A percentile compares a stretch with the other conserved stretches of the same genome.
Conservation (phyloP, 2,888 invertebrate genomes). For the Thymelicus lineola region DNA sequence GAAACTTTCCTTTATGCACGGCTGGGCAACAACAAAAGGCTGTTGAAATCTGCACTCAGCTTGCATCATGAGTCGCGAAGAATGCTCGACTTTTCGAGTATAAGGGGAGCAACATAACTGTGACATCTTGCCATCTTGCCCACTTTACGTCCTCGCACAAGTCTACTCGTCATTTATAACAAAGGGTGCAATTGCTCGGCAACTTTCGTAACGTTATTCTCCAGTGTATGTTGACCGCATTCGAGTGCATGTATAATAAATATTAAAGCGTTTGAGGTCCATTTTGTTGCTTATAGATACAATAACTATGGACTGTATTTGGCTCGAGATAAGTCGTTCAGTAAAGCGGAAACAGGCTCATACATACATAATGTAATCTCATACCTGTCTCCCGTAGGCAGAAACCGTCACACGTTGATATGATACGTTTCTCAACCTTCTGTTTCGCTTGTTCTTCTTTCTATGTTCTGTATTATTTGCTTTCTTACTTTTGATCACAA, state of each 20-base stretch:
- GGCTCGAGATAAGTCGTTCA: too few species aligned
- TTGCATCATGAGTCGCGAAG: constrained; percentile 63
- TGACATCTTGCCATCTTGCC: constrained; percentile 75
- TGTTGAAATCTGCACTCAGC: constrained; percentile 70
- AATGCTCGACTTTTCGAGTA: constrained; percentile 69
- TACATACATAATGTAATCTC: too few species aligned
- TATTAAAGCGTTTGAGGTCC: neutral
- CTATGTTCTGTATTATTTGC: too few species aligned
- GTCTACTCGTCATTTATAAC: constrained; percentile 76
- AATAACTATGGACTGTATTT: too few species aligned
- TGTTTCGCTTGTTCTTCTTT: too few species aligned
- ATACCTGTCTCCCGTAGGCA: too few species aligned
- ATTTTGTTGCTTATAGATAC: too few species aligned
- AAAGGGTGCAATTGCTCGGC: constrained; percentile 75
- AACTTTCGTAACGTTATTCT: constrained; percentile 55
- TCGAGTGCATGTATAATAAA: constrained; percentile 49
- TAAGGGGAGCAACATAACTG: constrained; percentile 65
- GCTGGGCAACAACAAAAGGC: constrained; percentile 65
- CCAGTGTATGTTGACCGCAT: constrained; percentile 72
- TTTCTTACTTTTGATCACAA: too few species aligned
- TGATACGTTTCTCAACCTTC: too few species aligned
- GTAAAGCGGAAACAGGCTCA: too few species aligned
- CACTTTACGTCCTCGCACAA: constrained; percentile 65
- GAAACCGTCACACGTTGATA: too few species aligned
- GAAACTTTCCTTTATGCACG: constrained; percentile 41